Percentiles rank a stretch among this genome's conserved stretches.
Evolutionary conservation across 2,113 vertebrate genomes (phyloP).

Genomic region (Anolis carolinensis): DNA sequence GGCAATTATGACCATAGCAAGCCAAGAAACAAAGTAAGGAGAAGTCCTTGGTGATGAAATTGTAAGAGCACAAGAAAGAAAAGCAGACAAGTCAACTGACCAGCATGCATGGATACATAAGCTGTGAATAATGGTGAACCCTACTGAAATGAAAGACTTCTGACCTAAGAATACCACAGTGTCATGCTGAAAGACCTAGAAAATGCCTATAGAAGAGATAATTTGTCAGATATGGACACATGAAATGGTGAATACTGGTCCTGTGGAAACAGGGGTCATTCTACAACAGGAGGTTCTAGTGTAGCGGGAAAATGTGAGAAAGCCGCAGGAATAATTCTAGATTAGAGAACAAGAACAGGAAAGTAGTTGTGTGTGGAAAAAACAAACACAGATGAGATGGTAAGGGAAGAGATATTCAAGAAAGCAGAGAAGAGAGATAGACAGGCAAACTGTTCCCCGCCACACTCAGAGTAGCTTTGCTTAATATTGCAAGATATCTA

Average conservation of each 20-base stretch:
- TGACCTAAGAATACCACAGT: too few species aligned
- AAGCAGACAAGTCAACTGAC: neutral
- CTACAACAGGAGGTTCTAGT: neutral
- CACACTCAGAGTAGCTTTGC: neutral
- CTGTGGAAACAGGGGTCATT: too few species aligned
- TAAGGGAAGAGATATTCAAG: neutral
- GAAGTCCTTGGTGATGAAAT: neutral
- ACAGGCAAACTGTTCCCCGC: neutral
- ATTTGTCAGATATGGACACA: too few species aligned
- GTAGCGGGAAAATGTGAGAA: neutral
- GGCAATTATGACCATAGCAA: neutral
- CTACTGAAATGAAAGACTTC: too few species aligned
- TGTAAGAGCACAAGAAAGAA: neutral
- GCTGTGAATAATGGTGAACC: too few species aligned
- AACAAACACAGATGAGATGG: neutral
- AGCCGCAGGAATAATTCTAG: neutral
- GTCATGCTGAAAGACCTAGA: too few species aligned
- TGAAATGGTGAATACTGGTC: too few species aligned
- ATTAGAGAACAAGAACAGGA: neutral
- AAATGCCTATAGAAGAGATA: too few species aligned
- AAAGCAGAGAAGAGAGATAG: neutral
- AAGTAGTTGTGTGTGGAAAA: neutral
- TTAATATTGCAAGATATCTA: neutral
- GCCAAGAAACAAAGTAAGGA: neutral
- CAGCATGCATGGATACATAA: too few species aligned